phyloP scores from a whole-genome alignment of 2,797 vertebrate genomes.

The Sebastes trivittatus region DNA sequence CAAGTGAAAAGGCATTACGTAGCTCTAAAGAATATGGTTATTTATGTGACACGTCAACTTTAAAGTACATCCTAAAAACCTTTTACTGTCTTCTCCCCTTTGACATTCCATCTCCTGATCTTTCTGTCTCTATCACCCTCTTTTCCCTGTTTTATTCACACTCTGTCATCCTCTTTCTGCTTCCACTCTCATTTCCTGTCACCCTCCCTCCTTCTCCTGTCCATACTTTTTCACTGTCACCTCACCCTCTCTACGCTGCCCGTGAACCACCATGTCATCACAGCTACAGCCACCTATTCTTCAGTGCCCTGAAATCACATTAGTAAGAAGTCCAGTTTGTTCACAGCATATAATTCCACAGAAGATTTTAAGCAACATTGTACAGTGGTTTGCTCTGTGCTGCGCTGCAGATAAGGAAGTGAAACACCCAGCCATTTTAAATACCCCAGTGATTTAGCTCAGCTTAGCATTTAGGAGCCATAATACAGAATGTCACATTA shows the following conservation, averaged over 20 bases:
- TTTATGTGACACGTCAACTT: conserved; percentile 44
- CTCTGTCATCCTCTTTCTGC: conserved; percentile 26
- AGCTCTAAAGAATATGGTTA: conserved; percentile 18
- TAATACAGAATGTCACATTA: conserved; percentile 77
- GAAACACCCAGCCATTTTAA: conserved; percentile 60
- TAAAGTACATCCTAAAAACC: conserved; percentile 42
- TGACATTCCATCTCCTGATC: conserved; percentile 34
- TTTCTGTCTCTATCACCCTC: conserved; percentile 9
- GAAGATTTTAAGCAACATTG: conserved; percentile 26
- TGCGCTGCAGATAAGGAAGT: conserved; percentile 40
- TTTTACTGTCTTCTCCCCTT: conserved; percentile 43
- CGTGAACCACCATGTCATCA: conserved; percentile 17
- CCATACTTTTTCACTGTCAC: conserved; percentile 19
- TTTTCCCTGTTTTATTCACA: conserved; percentile 26
- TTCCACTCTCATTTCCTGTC: conserved; percentile 47
- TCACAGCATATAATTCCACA: conserved; percentile 7
- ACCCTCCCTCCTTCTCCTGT: conserved; percentile 7
- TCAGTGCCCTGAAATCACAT: conserved; percentile 15
- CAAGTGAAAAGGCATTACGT: conserved; percentile 7
- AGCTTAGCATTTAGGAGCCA: conserved; percentile 70
- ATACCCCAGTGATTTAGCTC: conserved; percentile 70
- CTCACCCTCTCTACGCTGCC: conserved; percentile 1
- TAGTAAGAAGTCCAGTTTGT: conserved; percentile 14
- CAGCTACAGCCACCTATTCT: not conserved
- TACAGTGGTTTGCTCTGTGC: conserved; percentile 24